Evolutionary conservation across 2,113 vertebrate genomes (phyloP).

Genomic region (Onychorhynchus coronatus): DNA sequence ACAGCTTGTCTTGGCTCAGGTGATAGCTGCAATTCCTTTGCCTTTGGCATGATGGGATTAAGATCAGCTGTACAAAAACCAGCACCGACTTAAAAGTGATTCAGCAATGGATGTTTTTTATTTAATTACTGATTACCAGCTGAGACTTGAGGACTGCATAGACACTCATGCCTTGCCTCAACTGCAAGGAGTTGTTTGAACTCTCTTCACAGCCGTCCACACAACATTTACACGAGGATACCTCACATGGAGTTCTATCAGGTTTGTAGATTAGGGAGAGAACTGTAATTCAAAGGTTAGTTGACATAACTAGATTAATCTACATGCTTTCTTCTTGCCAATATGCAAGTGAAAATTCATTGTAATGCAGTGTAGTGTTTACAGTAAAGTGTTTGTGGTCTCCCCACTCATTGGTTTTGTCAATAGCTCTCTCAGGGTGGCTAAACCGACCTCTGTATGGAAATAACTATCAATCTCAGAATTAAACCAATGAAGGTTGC

Average conservation of each 20-base stretch:
- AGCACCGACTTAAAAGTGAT: background rate
- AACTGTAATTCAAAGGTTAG: background rate
- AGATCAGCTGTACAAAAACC: background rate
- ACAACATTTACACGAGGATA: background rate
- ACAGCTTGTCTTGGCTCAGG: conserved; percentile 11
- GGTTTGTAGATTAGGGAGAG: background rate
- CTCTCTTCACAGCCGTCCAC: background rate
- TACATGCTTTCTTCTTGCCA: background rate
- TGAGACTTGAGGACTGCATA: background rate
- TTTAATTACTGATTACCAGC: background rate
- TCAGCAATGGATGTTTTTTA: conserved; percentile 3
- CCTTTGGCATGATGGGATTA: conserved; percentile 18
- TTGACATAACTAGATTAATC: background rate
- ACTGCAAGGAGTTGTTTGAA: background rate
- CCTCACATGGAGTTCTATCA: background rate
- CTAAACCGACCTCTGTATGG: background rate
- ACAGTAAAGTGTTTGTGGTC: background rate
- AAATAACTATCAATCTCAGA: background rate
- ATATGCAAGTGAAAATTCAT: background rate
- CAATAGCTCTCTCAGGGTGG: background rate
- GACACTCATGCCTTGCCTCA: background rate
- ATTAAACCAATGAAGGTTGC: background rate
- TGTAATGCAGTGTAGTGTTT: background rate
- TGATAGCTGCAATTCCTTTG: conserved; percentile 40
- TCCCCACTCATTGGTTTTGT: background rate